phyloP scores from a whole-genome alignment of 2,888 invertebrate genomes.

The Pheosia tremula region DNA sequence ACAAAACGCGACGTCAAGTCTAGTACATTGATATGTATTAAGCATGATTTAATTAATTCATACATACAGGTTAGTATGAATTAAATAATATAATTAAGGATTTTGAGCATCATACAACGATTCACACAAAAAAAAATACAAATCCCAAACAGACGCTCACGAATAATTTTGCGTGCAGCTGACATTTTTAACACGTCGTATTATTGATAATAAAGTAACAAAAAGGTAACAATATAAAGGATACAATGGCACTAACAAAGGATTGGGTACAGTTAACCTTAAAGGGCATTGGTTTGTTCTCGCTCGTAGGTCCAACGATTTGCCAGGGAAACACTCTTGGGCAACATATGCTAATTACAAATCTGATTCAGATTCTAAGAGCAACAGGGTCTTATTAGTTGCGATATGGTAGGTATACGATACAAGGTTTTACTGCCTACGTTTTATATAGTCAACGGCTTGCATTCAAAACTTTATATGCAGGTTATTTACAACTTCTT shows the following conservation, averaged over 20 bases:
- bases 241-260: not conserved
- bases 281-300: conserved; percentile 4
- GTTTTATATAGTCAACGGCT: too few species aligned
- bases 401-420: not conserved
- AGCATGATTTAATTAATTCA: too few species aligned
- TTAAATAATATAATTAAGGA: too few species aligned
- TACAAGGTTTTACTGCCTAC: not conserved
- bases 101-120: not conserved
- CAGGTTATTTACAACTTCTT: too few species aligned
- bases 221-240: not conserved
- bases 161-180: not conserved
- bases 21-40: too few species aligned
- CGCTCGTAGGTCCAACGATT: not conserved
- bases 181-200: conserved; percentile 2
- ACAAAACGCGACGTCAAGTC: too few species aligned
- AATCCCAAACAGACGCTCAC: not conserved
- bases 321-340: not conserved
- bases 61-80: too few species aligned
- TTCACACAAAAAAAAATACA: not conserved
- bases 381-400: conserved; percentile 6
- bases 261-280: not conserved
- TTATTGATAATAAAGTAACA: not conserved
- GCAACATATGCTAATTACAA: conserved; percentile 3
- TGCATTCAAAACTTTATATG: not conserved
- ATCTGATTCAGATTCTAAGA: conserved; percentile 7